Conservation (phyloP, 2,113 vertebrate species). For the Damaliscus lunatus region DNA sequence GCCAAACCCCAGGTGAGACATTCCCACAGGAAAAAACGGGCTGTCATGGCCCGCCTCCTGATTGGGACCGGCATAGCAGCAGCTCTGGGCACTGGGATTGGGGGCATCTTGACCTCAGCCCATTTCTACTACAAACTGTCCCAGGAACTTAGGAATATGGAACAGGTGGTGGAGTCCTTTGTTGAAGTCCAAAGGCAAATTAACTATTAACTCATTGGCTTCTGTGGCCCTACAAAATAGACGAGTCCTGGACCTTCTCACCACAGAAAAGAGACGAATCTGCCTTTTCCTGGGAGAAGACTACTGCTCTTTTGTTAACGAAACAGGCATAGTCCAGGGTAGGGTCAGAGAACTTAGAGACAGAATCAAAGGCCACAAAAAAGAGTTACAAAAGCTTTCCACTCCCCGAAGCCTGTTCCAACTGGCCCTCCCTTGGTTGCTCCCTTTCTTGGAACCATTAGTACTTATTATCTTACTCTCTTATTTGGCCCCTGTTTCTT, state of each 20-base stretch:
- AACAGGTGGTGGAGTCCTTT: not conserved
- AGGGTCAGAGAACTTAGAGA: not conserved
- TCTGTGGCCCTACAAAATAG: not conserved
- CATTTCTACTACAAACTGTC: not conserved
- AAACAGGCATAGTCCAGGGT: not conserved
- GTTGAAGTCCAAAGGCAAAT: not conserved
- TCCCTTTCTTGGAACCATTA: not conserved
- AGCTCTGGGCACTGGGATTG: not conserved
- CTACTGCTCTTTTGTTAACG: not conserved
- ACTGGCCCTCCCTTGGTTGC: not conserved
- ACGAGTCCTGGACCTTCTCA: not conserved
- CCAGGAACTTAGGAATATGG: not conserved
- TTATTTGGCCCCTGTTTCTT: not conserved
- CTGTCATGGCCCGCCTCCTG: not conserved
- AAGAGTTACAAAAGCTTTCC: not conserved
- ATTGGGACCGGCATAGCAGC: not conserved
- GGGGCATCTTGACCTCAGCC: not conserved
- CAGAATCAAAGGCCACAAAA: not conserved
- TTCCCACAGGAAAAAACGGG: not conserved
- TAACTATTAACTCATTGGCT: not conserved
- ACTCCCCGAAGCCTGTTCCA: not conserved
- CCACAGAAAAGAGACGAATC: not conserved
- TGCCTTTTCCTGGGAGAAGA: not conserved
- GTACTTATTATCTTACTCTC: not conserved
- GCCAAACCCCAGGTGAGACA: not conserved